phyloP scores from a whole-genome alignment of 2,888 invertebrate species.

The Drosophila monieri region DNA sequence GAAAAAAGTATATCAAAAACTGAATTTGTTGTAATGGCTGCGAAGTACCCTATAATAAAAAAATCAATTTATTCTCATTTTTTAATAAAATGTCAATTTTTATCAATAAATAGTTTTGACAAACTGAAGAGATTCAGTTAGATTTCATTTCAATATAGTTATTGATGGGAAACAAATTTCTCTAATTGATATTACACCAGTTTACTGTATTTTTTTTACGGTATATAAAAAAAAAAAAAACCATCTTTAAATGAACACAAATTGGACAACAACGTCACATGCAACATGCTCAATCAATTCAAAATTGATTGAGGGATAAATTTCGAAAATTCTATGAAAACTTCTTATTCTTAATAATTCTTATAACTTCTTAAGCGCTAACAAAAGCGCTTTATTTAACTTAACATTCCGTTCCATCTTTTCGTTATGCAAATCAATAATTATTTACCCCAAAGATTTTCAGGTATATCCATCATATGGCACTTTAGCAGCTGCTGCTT shows the following conservation, averaged over 20 bases:
- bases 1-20: too few relatives aligned
- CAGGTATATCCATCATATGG: conserved; percentile 15
- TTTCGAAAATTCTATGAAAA: too few relatives aligned
- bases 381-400: background rate
- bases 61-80: background rate
- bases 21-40: too few relatives aligned
- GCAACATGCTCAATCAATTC: background rate
- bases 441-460: conserved; percentile 1
- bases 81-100: background rate
- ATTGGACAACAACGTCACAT: conserved; percentile 6
- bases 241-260: conserved; percentile 12
- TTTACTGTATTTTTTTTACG: background rate
- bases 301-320: too few relatives aligned
- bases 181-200: conserved; percentile 12
- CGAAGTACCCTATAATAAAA: too few relatives aligned
- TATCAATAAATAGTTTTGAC: background rate
- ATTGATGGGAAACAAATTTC: conserved; percentile 24
- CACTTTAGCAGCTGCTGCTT: conserved; percentile 27
- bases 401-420: background rate
- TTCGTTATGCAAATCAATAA: background rate
- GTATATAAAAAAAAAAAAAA: conserved; percentile 3
- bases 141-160: background rate
- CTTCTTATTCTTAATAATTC: too few relatives aligned
- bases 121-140: conserved; percentile 3
- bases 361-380: too few relatives aligned